These are phyloP conservation scores for Clarias batrachus DNA, from an alignment of 2,113 vertebrate genomes.

Conservation along the genomic window DNA sequence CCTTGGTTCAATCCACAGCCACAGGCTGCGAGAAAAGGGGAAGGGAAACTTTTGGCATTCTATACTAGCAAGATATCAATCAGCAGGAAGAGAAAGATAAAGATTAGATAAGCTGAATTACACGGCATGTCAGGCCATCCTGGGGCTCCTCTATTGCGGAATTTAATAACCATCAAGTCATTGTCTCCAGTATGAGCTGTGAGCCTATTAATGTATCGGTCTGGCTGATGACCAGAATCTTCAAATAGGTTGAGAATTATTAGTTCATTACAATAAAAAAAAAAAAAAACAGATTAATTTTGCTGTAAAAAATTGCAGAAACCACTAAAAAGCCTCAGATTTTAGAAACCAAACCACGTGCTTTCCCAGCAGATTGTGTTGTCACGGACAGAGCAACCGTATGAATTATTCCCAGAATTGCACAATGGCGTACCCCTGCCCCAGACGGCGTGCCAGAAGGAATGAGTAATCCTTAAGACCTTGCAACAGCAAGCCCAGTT, in stretches of 20 bases:
- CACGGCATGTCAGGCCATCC: constrained; percentile 45
- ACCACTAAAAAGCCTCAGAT: constrained; percentile 29
- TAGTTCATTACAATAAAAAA: not conserved
- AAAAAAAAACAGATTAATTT: not conserved
- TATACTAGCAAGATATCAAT: constrained; percentile 47
- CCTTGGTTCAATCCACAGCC: not conserved
- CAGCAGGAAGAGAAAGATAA: constrained; percentile 41
- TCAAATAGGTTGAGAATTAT: not conserved
- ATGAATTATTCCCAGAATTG: constrained; percentile 56
- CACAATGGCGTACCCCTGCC: constrained; percentile 58
- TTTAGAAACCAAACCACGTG: constrained; percentile 35
- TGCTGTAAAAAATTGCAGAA: constrained; percentile 15
- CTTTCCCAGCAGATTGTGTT: constrained; percentile 19
- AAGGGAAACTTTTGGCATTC: constrained; percentile 25
- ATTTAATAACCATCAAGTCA: constrained; percentile 13
- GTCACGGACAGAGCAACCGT: constrained; percentile 46
- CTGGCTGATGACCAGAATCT: not conserved
- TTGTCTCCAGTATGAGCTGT: constrained; percentile 10
- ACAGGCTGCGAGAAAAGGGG: not conserved
- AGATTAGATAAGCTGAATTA: constrained; percentile 45
- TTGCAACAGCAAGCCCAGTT: constrained; percentile 58
- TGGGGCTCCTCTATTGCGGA: constrained; percentile 23
- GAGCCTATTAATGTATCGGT: not conserved
- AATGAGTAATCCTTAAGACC: constrained; percentile 61
- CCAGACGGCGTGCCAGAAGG: constrained; percentile 55